A percentile compares a stretch with the other conserved stretches of the same genome.
phyloP scores from a whole-genome alignment of 2,888 invertebrate genomes.

The Tipula vernalis region DNA sequence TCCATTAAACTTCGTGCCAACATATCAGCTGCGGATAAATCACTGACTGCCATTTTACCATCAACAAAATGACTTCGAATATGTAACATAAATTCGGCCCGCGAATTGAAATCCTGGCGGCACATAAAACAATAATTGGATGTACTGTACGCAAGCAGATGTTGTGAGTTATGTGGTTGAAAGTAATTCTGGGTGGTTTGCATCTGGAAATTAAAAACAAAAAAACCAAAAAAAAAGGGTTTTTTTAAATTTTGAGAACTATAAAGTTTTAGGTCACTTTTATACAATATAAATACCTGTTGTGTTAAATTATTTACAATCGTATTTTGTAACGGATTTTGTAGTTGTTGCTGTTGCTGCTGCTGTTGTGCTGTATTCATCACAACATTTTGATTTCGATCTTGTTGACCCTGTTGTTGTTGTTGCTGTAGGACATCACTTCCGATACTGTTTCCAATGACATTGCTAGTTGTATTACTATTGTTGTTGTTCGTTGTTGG shows the following conservation, averaged over 20 bases:
- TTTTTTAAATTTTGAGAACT: too few relatives aligned
- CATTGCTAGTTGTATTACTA: conserved; percentile 16
- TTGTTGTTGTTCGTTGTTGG: conserved; percentile 18
- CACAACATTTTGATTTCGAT: conserved; percentile 18
- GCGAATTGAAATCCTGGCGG: conserved; percentile 49
- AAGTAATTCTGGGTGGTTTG: conserved; percentile 15
- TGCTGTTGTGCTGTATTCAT: conserved; percentile 25
- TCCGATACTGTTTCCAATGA: not conserved
- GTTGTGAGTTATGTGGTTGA: conserved; percentile 19
- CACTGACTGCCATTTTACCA: conserved; percentile 34
- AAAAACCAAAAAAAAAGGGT: not conserved
- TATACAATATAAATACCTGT: not conserved
- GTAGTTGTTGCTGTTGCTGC: not conserved
- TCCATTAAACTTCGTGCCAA: conserved; percentile 41
- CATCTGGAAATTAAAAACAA: not conserved
- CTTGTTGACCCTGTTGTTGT: conserved; percentile 24
- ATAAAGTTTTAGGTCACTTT: too few relatives aligned
- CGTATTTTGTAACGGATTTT: not conserved
- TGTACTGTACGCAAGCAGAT: conserved; percentile 19
- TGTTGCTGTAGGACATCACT: not conserved
- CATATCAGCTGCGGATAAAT: conserved; percentile 40
- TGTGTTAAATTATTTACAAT: conserved; percentile 6
- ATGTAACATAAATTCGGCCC: conserved; percentile 57
- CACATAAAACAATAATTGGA: conserved; percentile 48
- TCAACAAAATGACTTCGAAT: conserved; percentile 50